A percentile compares a stretch with the other conserved stretches of the same genome.
Conservation (phyloP, 2,797 vertebrate species). For the Pteronotus mesoamericanus region DNA sequence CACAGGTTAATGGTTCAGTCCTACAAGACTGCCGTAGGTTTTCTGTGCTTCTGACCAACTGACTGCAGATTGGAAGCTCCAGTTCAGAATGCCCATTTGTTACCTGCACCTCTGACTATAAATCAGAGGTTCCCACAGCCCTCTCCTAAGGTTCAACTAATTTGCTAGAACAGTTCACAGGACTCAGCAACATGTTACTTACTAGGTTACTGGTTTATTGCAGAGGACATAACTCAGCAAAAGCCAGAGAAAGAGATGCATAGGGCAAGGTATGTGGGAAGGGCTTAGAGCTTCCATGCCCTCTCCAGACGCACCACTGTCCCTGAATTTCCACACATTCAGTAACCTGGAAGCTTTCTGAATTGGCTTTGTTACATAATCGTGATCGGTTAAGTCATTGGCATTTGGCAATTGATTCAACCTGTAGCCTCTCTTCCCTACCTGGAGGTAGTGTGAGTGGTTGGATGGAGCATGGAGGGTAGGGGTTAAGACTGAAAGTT, state of each 20-base stretch:
- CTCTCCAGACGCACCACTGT: not conserved
- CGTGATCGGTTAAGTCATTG: not conserved
- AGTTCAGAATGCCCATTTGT: not conserved
- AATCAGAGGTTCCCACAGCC: not conserved
- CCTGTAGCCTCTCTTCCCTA: not conserved
- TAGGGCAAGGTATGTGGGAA: not conserved
- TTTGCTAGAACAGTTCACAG: not conserved
- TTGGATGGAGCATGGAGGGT: not conserved
- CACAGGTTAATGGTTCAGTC: not conserved
- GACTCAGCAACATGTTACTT: not conserved
- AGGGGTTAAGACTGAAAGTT: not conserved
- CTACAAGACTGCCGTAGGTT: not conserved
- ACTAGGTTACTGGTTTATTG: not conserved
- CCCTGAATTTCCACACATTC: not conserved
- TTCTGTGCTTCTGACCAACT: not conserved
- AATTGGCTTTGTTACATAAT: not conserved
- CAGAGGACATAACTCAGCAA: not conserved
- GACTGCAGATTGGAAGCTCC: not conserved
- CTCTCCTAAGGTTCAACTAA: not conserved
- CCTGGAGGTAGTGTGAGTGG: not conserved
- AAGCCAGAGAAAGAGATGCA: not conserved
- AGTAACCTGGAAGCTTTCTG: not conserved
- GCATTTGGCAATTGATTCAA: not conserved
- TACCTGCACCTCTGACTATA: not conserved
- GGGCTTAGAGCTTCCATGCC: not conserved